Evolutionary conservation across 2,888 invertebrate species (phyloP).

Genomic region (Crossocerus cetratus): DNA sequence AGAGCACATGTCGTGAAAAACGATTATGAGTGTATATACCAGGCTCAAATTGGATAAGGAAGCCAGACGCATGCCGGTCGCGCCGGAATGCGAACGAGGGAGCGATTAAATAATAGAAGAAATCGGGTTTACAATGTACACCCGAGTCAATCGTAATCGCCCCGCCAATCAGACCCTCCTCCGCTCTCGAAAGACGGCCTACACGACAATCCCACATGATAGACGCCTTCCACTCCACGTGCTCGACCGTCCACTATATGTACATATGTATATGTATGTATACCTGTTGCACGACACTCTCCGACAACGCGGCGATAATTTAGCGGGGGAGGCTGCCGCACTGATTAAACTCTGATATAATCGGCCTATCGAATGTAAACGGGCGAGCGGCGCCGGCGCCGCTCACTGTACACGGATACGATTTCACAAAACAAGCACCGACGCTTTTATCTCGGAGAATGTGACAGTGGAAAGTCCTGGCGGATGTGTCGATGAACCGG

Average conservation of each 20-base stretch:
- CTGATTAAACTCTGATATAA: slow-evolving; percentile 9
- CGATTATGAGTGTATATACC: slow-evolving; percentile 4
- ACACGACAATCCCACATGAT: slow-evolving; percentile 27
- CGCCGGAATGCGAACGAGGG: slow-evolving; percentile 45
- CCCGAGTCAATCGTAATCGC: slow-evolving; percentile 34
- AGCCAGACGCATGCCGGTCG: slow-evolving; percentile 14
- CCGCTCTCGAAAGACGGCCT: slow-evolving; percentile 9
- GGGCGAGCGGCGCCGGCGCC: slow-evolving; percentile 10
- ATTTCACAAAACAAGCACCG: slow-evolving; percentile 18
- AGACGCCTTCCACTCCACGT: slow-evolving; percentile 4
- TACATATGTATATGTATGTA: too few species aligned
- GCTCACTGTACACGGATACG: slow-evolving; percentile 4
- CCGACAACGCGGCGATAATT: not conserved
- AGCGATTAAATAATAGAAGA: slow-evolving; percentile 46
- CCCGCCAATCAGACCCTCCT: slow-evolving; percentile 39
- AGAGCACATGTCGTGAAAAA: not conserved
- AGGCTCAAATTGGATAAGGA: too few species aligned
- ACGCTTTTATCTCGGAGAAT: slow-evolving; percentile 4
- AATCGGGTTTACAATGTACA: slow-evolving; percentile 36
- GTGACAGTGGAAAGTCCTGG: slow-evolving; percentile 19
- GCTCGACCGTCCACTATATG: too few species aligned
- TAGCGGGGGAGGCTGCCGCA: slow-evolving; percentile 20
- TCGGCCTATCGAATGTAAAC: too few species aligned
- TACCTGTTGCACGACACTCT: slow-evolving; percentile 13
- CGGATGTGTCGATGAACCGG: slow-evolving; percentile 22